Evolutionary conservation across 2,888 invertebrate genomes (phyloP), one percentile per base, ranked within the genome.

Genomic region (Therioaphis trifolii): DNA sequence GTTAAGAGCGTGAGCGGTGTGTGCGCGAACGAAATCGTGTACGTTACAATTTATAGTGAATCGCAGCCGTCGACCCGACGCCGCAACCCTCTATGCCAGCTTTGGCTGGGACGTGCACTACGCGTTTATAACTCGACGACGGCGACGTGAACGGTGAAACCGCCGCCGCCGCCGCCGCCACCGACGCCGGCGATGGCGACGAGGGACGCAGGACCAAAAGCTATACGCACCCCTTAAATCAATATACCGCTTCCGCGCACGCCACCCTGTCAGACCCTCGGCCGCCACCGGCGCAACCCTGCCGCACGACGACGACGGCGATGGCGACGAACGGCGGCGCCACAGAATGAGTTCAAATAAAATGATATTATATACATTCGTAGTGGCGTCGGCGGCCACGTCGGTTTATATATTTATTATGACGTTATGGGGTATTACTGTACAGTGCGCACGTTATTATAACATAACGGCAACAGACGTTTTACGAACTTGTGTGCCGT

Each of bases 191-290:
- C n/a, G n/a, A n/a, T n/a, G n/a, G n/a, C n/a, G n/a, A 27, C 69
- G 55, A 77, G 72, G 72, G 80, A 52, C 71, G 52, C 84, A 78
- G 77, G 46, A 77, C 77, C 84, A 46, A 79, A 69, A 80, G 78
- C 84, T 46, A 74, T 84, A 43, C 24, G 27, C 72, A 35, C 40
- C 76, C 68, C 69, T 71, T 76, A 82, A 82, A 82, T 82, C 82
- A 82, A 82, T 82, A 82, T 52, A 74, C 80, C 58, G 46, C 72
- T 58, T 7, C 27, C 63, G 63, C 24, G 24, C 11, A 21, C 72
- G 15, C 58, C 71, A 46, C 29, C 35, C 35, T 7, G 61, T 55
- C 78, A 52, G 18, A 43, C 79, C 58, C 27, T 27, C 69, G 27
- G 61, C 43, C 46, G 49, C 43, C 63, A 7, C n/a, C 74, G 52